Conservation (phyloP, 1,140 invertebrate species). For the Drosophila kanapiae region DNA sequence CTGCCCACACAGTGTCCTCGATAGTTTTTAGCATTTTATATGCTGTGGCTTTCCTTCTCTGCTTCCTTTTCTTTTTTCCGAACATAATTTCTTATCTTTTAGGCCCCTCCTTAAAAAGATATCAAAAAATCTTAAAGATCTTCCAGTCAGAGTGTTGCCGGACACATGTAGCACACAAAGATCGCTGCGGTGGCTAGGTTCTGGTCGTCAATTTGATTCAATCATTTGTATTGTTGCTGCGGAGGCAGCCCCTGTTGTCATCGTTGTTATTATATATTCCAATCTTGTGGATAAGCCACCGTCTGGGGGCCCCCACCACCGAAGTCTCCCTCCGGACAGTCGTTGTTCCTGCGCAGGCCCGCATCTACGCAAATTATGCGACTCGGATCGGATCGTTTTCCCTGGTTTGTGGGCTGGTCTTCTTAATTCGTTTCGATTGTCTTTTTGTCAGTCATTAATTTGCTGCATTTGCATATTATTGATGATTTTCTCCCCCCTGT, state of each 20-base stretch:
- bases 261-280: constrained; percentile 53
- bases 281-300: constrained; percentile 58
- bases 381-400: constrained; percentile 40
- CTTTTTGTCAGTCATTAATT: constrained; percentile 84
- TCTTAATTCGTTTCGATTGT: constrained; percentile 84
- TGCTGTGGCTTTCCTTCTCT: too few relatives aligned
- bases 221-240: constrained; percentile 60
- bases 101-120: neutral
- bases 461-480: constrained; percentile 83
- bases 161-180: constrained; percentile 37
- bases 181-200: constrained; percentile 39
- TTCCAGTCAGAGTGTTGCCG: constrained; percentile 6
- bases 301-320: constrained; percentile 21
- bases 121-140: neutral
- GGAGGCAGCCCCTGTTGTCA: constrained; percentile 54
- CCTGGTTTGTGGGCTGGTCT: constrained; percentile 61
- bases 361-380: constrained; percentile 67
- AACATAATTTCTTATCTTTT: too few relatives aligned
- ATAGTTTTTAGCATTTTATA: neutral
- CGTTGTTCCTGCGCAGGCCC: constrained; percentile 44
- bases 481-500: constrained; percentile 57
- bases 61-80: neutral
- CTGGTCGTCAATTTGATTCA: constrained; percentile 71
- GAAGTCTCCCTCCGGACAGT: neutral
- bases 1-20: too few relatives aligned